A percentile compares a stretch with the other conserved stretches of the same genome.
These are phyloP conservation scores for Plotosus lineatus DNA, from an alignment of 2,113 vertebrate species.

Conservation along the genomic window DNA sequence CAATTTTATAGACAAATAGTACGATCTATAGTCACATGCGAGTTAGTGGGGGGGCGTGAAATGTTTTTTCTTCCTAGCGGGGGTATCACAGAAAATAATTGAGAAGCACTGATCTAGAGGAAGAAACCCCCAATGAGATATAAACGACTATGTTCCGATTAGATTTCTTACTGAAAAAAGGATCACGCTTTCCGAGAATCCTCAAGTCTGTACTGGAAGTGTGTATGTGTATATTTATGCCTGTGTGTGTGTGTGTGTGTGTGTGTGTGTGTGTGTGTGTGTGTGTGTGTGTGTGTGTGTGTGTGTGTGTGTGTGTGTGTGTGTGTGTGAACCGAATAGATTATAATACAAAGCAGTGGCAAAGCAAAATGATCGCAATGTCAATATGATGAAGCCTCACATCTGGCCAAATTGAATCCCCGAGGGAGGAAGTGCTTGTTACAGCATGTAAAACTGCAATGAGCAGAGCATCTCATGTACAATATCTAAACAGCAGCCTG, in stretches of 20 bases:
- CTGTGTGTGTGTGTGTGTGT: not conserved
- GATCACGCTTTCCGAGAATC: slow-evolving; percentile 23
- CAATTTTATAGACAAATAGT: too few species aligned
- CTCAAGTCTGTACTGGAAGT: slow-evolving; percentile 4
- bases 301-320: not conserved
- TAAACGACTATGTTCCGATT: not conserved
- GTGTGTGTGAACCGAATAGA: not conserved
- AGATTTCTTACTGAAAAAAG: slow-evolving; percentile 2
- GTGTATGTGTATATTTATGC: not conserved
- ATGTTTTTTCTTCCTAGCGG: too few species aligned
- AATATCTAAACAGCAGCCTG: not conserved
- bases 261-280: not conserved
- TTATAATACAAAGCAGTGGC: slow-evolving; percentile 19
- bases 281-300: not conserved
- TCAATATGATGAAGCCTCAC: slow-evolving; percentile 31
- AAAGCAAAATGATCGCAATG: not conserved
- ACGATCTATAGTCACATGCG: too few species aligned
- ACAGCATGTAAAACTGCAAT: not conserved
- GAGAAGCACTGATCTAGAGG: too few species aligned
- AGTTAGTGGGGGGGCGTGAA: too few species aligned
- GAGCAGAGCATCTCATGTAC: not conserved
- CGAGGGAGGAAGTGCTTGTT: not conserved
- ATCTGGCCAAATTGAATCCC: slow-evolving; percentile 20
- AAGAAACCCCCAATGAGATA: not conserved
- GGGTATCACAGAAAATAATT: too few species aligned